Evolutionary conservation across 2,888 invertebrate genomes (phyloP).

Genomic region (Tenthredo amoena): DNA sequence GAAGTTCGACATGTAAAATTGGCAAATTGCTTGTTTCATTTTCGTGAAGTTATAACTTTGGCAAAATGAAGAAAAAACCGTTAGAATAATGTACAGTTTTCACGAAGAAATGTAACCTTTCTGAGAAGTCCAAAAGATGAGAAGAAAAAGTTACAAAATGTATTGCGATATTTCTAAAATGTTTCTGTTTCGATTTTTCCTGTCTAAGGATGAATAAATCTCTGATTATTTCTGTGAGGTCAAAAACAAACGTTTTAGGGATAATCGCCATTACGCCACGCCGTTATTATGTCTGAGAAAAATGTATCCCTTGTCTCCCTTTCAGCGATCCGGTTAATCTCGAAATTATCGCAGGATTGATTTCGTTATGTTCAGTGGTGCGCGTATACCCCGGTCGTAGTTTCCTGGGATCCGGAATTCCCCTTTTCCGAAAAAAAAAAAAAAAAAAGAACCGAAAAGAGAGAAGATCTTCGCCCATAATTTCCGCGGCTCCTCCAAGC

Average conservation of each 20-base stretch:
- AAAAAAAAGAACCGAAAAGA: neutral
- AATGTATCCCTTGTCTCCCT: neutral
- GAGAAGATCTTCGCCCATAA: constrained; percentile 14
- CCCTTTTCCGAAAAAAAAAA: neutral
- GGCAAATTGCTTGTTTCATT: too few species aligned
- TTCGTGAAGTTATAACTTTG: too few species aligned
- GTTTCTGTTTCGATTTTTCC: too few species aligned
- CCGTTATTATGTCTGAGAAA: neutral
- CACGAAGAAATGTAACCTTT: too few species aligned
- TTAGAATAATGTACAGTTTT: too few species aligned
- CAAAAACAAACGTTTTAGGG: neutral
- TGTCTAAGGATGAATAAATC: neutral
- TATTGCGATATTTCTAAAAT: too few species aligned
- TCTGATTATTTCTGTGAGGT: neutral
- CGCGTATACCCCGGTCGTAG: neutral
- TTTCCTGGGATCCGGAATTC: neutral
- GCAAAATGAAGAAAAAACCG: too few species aligned
- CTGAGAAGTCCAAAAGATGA: too few species aligned
- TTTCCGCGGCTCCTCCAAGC: constrained; percentile 21
- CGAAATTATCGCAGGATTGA: constrained; percentile 7
- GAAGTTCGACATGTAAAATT: too few species aligned
- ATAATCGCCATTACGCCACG: neutral
- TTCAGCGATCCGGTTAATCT: constrained; percentile 6
- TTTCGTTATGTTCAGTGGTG: neutral
- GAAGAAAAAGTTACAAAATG: too few species aligned